phyloP scores from a whole-genome alignment of 2,797 vertebrate genomes.

The Myiotriccus ornatus region DNA sequence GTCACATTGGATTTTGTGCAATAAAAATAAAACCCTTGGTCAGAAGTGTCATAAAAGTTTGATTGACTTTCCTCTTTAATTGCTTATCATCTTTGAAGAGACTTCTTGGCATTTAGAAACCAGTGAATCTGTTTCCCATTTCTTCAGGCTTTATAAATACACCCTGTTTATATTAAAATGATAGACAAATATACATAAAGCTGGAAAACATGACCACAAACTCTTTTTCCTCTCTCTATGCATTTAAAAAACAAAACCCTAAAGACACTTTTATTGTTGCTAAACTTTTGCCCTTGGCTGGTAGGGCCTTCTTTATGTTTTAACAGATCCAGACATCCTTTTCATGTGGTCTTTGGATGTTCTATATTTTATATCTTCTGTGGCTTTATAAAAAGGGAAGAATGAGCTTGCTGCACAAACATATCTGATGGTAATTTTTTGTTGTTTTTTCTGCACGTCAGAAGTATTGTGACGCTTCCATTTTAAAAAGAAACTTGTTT shows the following conservation, averaged over 20 bases:
- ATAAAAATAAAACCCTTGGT: slow-evolving; percentile 78
- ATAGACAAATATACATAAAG: slow-evolving; percentile 76
- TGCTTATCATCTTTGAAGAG: slow-evolving; percentile 76
- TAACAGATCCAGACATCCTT: slow-evolving; percentile 54
- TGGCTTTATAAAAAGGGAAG: slow-evolving; percentile 59
- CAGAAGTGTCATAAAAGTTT: slow-evolving; percentile 76
- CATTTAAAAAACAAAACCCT: slow-evolving; percentile 4
- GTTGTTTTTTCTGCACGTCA: slow-evolving; percentile 26
- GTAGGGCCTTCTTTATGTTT: slow-evolving; percentile 56
- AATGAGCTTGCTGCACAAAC: slow-evolving; percentile 55
- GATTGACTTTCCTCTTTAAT: slow-evolving; percentile 72
- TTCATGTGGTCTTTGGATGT: slow-evolving; percentile 65
- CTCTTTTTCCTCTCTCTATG: slow-evolving; percentile 57
- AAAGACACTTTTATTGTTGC: slow-evolving; percentile 68
- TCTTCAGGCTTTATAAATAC: slow-evolving; percentile 76
- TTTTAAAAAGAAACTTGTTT: slow-evolving; percentile 24
- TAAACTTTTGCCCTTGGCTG: slow-evolving; percentile 71
- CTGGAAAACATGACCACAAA: slow-evolving; percentile 78
- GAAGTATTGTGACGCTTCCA: slow-evolving; percentile 3
- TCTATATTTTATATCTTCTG: slow-evolving; percentile 67
- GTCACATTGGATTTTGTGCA: slow-evolving; percentile 69
- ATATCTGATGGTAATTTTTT: slow-evolving; percentile 33
- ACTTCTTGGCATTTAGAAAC: slow-evolving; percentile 74
- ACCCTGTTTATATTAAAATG: slow-evolving; percentile 79
- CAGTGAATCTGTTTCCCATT: slow-evolving; percentile 77